Percentiles rank a stretch among this genome's conserved stretches.
Evolutionary conservation across 2,888 invertebrate species (phyloP).

Genomic region (Eugnorisma glareosa): DNA sequence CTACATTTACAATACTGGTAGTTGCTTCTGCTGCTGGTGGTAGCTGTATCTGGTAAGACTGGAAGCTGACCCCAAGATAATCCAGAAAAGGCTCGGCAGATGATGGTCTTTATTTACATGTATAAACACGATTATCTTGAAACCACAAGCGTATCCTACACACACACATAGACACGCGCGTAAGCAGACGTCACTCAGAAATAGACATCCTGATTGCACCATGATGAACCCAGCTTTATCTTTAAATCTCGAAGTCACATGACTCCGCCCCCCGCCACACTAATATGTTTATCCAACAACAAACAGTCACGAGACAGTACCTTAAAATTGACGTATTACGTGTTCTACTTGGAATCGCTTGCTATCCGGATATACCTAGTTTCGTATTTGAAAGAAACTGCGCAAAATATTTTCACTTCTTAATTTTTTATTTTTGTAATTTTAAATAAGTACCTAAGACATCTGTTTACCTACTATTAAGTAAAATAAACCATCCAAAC

Average conservation of each 20-base stretch:
- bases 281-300: slow-evolving; percentile 83
- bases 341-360: slow-evolving; percentile 46
- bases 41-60: no score
- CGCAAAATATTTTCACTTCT: neutral
- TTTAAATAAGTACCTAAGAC: neutral
- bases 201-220: neutral
- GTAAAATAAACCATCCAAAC: neutral
- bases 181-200: neutral
- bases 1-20: neutral
- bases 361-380: slow-evolving; percentile 22
- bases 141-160: neutral
- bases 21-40: no score
- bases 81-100: neutral
- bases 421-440: neutral
- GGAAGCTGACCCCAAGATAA: neutral
- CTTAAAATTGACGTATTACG: slow-evolving; percentile 61
- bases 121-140: neutral
- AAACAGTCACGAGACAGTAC: slow-evolving; percentile 68
- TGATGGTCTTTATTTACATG: neutral
- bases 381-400: neutral
- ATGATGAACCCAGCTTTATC: slow-evolving; percentile 62
- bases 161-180: neutral
- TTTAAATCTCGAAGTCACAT: slow-evolving; percentile 76
- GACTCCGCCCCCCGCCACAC: slow-evolving; percentile 70
- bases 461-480: neutral